Percentiles rank a stretch among this genome's conserved stretches.
Evolutionary conservation across 92 coral and sea anemone species (phyloP).

Genomic region (Parazoanthus darwini): DNA sequence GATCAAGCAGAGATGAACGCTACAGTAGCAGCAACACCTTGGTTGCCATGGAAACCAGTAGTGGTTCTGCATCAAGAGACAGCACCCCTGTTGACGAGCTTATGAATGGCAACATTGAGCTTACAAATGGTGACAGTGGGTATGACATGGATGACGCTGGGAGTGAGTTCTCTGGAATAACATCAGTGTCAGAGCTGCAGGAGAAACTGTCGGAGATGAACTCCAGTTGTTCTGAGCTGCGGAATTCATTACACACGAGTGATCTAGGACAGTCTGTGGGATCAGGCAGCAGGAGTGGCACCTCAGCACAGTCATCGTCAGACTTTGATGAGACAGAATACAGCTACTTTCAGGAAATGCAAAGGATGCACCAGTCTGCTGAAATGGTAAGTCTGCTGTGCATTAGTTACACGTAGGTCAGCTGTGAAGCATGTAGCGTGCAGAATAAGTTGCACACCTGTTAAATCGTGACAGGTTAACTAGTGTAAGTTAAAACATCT

Average conservation of each 20-base stretch:
- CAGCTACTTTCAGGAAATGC: conserved; percentile 79
- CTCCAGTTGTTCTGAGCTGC: neutral
- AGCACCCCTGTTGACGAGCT: conserved; percentile 7
- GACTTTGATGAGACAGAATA: conserved; percentile 81
- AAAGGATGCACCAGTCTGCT: conserved; percentile 57
- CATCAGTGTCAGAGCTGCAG: conserved; percentile 54
- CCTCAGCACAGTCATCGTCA: conserved; percentile 35
- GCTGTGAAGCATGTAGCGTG: neutral
- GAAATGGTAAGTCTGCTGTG: conserved; percentile 48
- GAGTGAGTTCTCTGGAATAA: conserved; percentile 60
- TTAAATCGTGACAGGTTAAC: too few species aligned
- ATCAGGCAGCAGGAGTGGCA: conserved; percentile 54
- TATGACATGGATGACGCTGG: conserved; percentile 75
- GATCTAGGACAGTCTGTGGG: conserved; percentile 70
- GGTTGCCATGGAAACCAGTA: conserved; percentile 65
- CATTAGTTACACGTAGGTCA: too few species aligned
- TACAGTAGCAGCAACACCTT: conserved; percentile 72
- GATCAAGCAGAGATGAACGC: conserved; percentile 56
- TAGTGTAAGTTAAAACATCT: too few species aligned
- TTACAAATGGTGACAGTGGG: conserved; percentile 66
- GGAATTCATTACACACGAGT: conserved; percentile 42
- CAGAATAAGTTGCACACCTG: neutral
- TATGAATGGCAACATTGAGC: conserved; percentile 15
- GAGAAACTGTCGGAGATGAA: conserved; percentile 7
- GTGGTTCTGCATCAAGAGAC: conserved; percentile 47